Conservation (phyloP, 2,888 invertebrate genomes). For the Brachypalpus laphriformis region DNA sequence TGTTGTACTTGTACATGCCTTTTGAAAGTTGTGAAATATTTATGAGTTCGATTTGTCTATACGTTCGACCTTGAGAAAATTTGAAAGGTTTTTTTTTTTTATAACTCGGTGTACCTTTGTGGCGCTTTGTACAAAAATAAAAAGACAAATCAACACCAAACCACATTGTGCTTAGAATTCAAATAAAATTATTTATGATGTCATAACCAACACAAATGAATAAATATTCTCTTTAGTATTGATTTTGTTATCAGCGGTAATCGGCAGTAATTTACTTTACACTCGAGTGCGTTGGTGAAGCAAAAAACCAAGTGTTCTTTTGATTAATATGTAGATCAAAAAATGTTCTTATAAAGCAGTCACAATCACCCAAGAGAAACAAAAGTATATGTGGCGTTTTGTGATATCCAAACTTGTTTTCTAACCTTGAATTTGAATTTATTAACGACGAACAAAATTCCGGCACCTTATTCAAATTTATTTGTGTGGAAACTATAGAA, state of each 20-base stretch:
- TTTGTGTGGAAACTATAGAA: background rate
- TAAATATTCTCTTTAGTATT: slow-evolving; percentile 25
- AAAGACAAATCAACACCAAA: slow-evolving; percentile 13
- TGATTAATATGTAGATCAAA: background rate
- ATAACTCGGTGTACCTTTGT: background rate
- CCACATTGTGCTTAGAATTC: slow-evolving; percentile 28
- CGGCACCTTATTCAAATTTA: background rate
- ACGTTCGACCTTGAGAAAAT: slow-evolving; percentile 21
- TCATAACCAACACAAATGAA: slow-evolving; percentile 51
- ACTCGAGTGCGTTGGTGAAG: slow-evolving; percentile 34
- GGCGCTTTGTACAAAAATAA: background rate
- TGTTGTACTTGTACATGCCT: background rate
- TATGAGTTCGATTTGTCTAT: background rate
- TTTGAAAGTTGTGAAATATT: slow-evolving; percentile 10
- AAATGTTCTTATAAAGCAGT: background rate
- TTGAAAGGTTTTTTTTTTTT: background rate
- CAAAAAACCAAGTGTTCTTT: background rate
- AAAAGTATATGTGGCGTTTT: slow-evolving; percentile 18
- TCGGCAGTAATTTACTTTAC: background rate
- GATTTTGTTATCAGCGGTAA: slow-evolving; percentile 54
- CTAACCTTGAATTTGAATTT: slow-evolving; percentile 35
- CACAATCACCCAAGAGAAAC: background rate
- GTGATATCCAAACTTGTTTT: slow-evolving; percentile 9
- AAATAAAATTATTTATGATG: slow-evolving; percentile 65
- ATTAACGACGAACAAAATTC: background rate